Evolutionary conservation across 2,113 vertebrate species (phyloP).

Genomic region (Mola mola): DNA sequence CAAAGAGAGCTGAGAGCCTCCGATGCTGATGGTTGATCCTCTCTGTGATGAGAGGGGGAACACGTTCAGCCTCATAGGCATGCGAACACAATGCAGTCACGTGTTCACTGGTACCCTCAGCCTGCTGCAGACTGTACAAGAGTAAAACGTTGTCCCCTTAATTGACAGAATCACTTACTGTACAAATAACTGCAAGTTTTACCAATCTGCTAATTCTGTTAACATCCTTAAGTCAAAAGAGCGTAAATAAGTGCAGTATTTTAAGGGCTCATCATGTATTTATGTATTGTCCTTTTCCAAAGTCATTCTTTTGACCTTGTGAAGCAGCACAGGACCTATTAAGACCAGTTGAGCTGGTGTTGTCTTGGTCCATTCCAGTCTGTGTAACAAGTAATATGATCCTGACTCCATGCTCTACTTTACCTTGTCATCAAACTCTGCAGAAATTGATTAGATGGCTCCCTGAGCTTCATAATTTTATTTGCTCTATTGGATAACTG

Average conservation of each 20-base stretch:
- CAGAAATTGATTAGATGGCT: constrained; percentile 75
- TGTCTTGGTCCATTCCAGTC: constrained; percentile 37
- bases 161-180: no score
- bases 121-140: no score
- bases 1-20: constrained; percentile 21
- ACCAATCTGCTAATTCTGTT: no score
- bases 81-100: constrained; percentile 20
- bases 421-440: constrained; percentile 71
- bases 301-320: constrained; percentile 39
- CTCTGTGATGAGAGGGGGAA: constrained; percentile 46
- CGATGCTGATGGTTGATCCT: constrained; percentile 66
- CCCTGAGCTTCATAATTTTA: constrained; percentile 68
- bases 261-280: not conserved
- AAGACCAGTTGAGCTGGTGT: constrained; percentile 44
- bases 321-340: constrained; percentile 30
- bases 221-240: no score
- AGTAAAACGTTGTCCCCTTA: no score
- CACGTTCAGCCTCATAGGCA: constrained; percentile 17
- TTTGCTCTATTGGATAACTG: constrained; percentile 75
- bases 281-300: not conserved
- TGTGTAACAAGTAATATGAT: constrained; percentile 60
- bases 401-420: constrained; percentile 61
- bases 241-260: not conserved
- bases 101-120: no score
- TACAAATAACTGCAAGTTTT: no score